Evolutionary conservation across 2,113 vertebrate species (phyloP).

Genomic region (Zosterops borbonicus): DNA sequence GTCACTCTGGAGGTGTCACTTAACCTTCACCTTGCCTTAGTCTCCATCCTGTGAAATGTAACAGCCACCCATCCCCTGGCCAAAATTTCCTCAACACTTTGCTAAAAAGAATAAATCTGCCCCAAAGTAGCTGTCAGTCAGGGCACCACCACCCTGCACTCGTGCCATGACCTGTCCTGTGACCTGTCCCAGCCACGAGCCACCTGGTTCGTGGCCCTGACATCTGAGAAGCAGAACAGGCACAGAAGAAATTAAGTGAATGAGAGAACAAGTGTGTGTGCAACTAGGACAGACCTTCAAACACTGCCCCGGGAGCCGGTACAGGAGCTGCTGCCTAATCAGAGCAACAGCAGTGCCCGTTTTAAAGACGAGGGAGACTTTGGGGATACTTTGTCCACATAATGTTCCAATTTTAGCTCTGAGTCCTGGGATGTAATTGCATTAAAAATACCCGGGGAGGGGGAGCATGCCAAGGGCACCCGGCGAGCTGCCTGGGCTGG

Average conservation of each 20-base stretch:
- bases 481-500: background rate
- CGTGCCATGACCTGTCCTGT: background rate
- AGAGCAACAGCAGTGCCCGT: background rate
- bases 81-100: rapidly evolving
- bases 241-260: constrained; percentile 41
- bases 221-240: constrained; percentile 29
- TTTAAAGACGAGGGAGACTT: constrained; percentile 26
- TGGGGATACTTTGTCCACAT: constrained; percentile 52
- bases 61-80: rapidly evolving
- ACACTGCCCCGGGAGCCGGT: background rate
- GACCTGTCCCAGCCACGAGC: background rate
- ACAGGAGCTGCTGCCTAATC: background rate
- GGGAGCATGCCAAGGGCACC: constrained; percentile 37
- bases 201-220: background rate
- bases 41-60: background rate
- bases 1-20: background rate
- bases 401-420: constrained; percentile 67
- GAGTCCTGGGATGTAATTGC: constrained; percentile 14
- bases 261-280: background rate
- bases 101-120: background rate
- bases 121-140: rapidly evolving
- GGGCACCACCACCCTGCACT: rapidly evolving
- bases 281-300: constrained; percentile 11
- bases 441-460: constrained; percentile 47
- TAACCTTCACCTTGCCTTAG: background rate